These are phyloP conservation scores for Drosophila leontia DNA, from an alignment of 1,140 invertebrate genomes.

Conservation along the genomic window DNA sequence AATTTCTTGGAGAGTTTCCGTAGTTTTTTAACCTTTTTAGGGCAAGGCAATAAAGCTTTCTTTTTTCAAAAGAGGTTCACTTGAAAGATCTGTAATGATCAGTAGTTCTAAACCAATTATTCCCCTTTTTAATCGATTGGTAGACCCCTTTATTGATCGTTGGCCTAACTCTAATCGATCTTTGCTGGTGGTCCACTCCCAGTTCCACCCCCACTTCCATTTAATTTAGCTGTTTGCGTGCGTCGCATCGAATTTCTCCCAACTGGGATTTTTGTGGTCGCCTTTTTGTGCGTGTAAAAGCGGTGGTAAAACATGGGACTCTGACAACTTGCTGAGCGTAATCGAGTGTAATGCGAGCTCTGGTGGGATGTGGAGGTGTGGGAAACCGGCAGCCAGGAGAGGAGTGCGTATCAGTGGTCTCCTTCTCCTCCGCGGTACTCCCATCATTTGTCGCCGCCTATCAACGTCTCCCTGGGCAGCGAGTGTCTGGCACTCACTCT, in stretches of 20 bases:
- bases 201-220: constrained; percentile 1
- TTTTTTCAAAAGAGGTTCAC: constrained; percentile 12
- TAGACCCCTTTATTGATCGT: constrained; percentile 19
- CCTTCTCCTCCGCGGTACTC: constrained; percentile 13
- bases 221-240: constrained; percentile 28
- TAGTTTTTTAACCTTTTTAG: neutral
- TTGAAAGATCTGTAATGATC: neutral
- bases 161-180: constrained; percentile 26
- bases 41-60: neutral
- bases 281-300: constrained; percentile 70
- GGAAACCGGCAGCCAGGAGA: constrained; percentile 13
- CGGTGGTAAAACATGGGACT: constrained; percentile 66
- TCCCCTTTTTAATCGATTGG: neutral
- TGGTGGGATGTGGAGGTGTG: constrained; percentile 26
- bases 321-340: constrained; percentile 42
- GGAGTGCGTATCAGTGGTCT: neutral
- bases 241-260: constrained; percentile 70
- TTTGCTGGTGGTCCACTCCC: constrained; percentile 51
- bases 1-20: neutral
- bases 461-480: constrained; percentile 56
- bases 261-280: constrained; percentile 50
- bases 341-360: constrained; percentile 42
- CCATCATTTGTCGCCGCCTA: constrained; percentile 39
- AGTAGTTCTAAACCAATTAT: neutral
- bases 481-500: constrained; percentile 58